Evolutionary conservation across 2,888 invertebrate genomes (phyloP).

Genomic region (Nematopogon swammerdamellus): DNA sequence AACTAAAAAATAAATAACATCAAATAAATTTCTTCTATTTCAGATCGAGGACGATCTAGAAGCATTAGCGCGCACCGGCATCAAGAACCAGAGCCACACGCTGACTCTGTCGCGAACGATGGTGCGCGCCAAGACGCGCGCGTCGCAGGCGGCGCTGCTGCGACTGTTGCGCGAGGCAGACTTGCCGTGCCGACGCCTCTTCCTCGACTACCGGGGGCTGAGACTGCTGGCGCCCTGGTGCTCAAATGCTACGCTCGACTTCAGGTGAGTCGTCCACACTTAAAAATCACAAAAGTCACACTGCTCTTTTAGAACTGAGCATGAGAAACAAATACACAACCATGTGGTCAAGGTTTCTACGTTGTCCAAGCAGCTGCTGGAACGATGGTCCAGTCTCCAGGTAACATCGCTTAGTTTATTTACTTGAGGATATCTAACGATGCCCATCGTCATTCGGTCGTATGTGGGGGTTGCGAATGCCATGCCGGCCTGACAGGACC

Average conservation of each 20-base stretch:
- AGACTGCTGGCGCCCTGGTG: slow-evolving; percentile 92
- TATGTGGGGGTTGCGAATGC: too few relatives aligned
- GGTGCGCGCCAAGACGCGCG: slow-evolving; percentile 83
- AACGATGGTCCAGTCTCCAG: slow-evolving; percentile 71
- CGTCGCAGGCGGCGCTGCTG: slow-evolving; percentile 72
- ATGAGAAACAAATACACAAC: not conserved
- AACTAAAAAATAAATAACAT: too few relatives aligned
- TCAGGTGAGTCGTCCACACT: slow-evolving; percentile 34
- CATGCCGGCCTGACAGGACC: too few relatives aligned
- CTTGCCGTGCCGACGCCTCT: slow-evolving; percentile 78
- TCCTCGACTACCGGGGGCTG: slow-evolving; percentile 92
- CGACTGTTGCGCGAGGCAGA: slow-evolving; percentile 77
- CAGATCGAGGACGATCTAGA: slow-evolving; percentile 88
- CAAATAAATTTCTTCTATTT: too few relatives aligned
- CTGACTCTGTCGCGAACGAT: slow-evolving; percentile 86
- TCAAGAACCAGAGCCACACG: slow-evolving; percentile 89
- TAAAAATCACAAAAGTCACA: too few relatives aligned
- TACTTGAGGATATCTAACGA: too few relatives aligned
- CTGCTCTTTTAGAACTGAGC: slow-evolving; percentile 21
- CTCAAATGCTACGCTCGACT: slow-evolving; percentile 62
- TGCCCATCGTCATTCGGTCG: too few relatives aligned
- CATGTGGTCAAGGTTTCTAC: too few relatives aligned
- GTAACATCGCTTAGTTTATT: slow-evolving; percentile 24
- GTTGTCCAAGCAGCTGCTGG: slow-evolving; percentile 52
- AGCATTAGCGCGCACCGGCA: slow-evolving; percentile 69